Evolutionary conservation across 2,888 invertebrate species (phyloP).

Genomic region (Lepidochrysops patricia): DNA sequence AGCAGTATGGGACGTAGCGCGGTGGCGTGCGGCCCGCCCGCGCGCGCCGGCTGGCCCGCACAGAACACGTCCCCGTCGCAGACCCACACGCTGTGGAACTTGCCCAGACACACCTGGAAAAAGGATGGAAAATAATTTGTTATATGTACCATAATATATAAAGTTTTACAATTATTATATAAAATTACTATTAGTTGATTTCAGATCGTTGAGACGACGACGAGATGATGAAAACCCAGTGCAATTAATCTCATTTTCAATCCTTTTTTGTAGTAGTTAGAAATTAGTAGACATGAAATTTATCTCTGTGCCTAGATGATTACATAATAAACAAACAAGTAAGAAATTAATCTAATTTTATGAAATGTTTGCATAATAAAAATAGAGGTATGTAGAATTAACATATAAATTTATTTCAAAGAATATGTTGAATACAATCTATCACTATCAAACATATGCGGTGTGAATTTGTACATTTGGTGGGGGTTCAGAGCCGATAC

Average conservation of each 20-base stretch:
- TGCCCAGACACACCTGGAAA: constrained; percentile 83
- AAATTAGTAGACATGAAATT: no score
- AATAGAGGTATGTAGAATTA: no score
- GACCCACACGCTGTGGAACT: constrained; percentile 85
- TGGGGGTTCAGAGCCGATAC: constrained; percentile 53
- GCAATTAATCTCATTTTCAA: no score
- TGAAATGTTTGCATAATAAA: no score
- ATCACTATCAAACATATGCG: constrained; percentile 30
- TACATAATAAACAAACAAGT: background rate
- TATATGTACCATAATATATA: no score
- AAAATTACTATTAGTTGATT: no score
- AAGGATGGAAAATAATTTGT: no score
- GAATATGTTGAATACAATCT: constrained; percentile 22
- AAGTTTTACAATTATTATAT: no score
- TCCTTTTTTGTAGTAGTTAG: no score
- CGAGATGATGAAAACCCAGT: no score
- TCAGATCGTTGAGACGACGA: no score
- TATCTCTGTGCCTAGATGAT: no score
- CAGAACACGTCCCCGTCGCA: constrained; percentile 75
- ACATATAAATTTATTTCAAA: constrained; percentile 28
- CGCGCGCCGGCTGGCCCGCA: constrained; percentile 85
- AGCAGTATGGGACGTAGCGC: constrained; percentile 70
- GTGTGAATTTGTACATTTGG: constrained; percentile 45
- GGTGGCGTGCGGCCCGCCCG: constrained; percentile 80
- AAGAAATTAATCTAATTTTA: constrained; percentile 1